Conservation (phyloP, 2,113 vertebrate species). For the Semicossyphus pulcher region DNA sequence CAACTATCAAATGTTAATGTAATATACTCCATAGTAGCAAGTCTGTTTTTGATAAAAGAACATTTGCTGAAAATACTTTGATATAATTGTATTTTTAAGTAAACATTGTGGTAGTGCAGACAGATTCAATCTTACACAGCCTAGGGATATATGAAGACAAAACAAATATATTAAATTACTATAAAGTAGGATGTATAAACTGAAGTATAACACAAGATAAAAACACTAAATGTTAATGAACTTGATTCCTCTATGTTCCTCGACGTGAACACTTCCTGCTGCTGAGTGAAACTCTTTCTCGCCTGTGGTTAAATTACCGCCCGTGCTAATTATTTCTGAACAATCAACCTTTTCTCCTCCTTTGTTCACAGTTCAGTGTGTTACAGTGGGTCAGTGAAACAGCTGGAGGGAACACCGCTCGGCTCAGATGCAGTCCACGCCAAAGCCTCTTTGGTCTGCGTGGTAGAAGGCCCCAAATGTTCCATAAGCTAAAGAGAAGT, state of each 20-base stretch:
- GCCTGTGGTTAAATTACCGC: conserved; percentile 52
- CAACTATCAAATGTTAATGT: no score
- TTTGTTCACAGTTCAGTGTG: conserved; percentile 58
- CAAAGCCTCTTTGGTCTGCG: conserved; percentile 25
- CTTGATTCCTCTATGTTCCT: neutral
- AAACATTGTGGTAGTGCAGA: neutral
- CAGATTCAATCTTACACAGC: neutral
- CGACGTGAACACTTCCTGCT: conserved; percentile 4
- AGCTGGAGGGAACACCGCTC: conserved; percentile 51
- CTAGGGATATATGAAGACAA: neutral
- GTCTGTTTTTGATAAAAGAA: neutral
- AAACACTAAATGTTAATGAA: neutral
- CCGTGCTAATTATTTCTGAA: conserved; percentile 65
- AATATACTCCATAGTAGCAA: no score
- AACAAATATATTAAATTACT: neutral
- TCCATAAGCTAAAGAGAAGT: conserved; percentile 52
- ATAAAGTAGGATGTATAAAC: neutral
- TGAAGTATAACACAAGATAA: neutral
- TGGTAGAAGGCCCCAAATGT: conserved; percentile 54
- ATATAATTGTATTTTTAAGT: neutral
- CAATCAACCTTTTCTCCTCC: conserved; percentile 67
- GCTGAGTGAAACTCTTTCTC: conserved; percentile 30
- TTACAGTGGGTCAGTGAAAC: conserved; percentile 46
- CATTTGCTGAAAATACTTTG: neutral
- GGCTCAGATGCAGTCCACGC: neutral